phyloP scores from a whole-genome alignment of 2,888 invertebrate species.

The Xanthorhoe spadicearia region DNA sequence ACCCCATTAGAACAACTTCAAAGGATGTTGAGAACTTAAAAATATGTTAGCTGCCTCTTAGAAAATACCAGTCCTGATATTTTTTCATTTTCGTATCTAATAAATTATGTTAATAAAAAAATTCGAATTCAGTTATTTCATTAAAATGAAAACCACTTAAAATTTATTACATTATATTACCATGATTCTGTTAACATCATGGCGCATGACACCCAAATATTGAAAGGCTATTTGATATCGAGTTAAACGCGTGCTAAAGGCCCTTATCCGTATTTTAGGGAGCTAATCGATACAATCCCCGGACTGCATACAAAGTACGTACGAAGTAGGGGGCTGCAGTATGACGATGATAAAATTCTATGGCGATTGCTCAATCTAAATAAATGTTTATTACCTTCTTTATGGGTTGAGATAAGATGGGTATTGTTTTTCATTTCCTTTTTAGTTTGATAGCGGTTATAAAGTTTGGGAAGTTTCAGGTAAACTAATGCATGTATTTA shows the following conservation, averaged over 20 bases:
- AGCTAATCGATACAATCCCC: slow-evolving; percentile 60
- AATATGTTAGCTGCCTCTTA: too few relatives aligned
- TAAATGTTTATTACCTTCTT: slow-evolving; percentile 33
- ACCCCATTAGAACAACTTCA: too few relatives aligned
- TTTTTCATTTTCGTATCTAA: too few relatives aligned
- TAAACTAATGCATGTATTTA: background rate
- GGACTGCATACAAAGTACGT: slow-evolving; percentile 33
- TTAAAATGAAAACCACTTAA: too few relatives aligned
- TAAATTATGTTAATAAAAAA: too few relatives aligned
- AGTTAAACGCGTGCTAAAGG: slow-evolving; percentile 35
- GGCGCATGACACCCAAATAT: too few relatives aligned
- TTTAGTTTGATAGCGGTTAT: slow-evolving; percentile 11
- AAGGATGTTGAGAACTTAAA: too few relatives aligned
- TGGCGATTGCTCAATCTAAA: slow-evolving; percentile 39
- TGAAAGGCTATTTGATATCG: slow-evolving; percentile 5
- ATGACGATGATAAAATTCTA: slow-evolving; percentile 38
- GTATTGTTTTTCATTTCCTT: slow-evolving; percentile 33
- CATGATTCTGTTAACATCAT: too few relatives aligned
- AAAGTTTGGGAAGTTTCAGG: background rate
- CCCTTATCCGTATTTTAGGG: slow-evolving; percentile 65
- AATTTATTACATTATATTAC: too few relatives aligned
- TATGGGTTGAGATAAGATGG: slow-evolving; percentile 27
- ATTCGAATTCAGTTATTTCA: too few relatives aligned
- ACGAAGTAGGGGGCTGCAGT: slow-evolving; percentile 26
- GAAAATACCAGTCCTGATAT: too few relatives aligned